These are phyloP conservation scores for Eurois occulta DNA, from an alignment of 2,888 invertebrate genomes.

Conservation along the genomic window DNA sequence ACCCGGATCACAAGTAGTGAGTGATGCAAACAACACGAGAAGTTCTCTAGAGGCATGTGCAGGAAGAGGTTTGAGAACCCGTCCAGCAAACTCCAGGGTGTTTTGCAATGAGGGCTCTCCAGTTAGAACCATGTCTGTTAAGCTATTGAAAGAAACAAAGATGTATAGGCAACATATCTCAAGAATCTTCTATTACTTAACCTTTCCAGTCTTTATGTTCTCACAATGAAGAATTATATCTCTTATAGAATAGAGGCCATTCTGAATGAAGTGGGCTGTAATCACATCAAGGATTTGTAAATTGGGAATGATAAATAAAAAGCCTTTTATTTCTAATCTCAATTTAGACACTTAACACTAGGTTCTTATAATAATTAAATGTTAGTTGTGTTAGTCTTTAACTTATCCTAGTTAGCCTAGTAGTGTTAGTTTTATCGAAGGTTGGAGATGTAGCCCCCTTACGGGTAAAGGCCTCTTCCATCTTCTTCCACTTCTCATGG, in stretches of 20 bases:
- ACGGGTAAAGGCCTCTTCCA: too few species aligned
- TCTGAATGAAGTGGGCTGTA: neutral
- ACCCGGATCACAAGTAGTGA: slow-evolving; percentile 99
- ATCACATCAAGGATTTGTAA: neutral
- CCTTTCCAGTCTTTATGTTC: neutral
- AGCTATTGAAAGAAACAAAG: slow-evolving; percentile 72
- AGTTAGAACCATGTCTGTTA: slow-evolving; percentile 92
- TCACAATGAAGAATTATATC: neutral
- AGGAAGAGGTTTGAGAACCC: slow-evolving; percentile 96
- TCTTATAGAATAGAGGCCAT: neutral
- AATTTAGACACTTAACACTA: too few species aligned
- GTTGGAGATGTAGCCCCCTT: too few species aligned
- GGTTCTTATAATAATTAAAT: too few species aligned
- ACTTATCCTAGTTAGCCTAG: too few species aligned
- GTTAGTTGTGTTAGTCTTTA: too few species aligned
- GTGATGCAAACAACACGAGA: slow-evolving; percentile 96
- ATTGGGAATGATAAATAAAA: neutral
- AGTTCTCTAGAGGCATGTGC: slow-evolving; percentile 98
- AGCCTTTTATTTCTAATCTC: too few species aligned
- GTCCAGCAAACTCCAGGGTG: slow-evolving; percentile 96
- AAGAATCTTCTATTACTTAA: neutral
- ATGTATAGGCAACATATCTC: neutral
- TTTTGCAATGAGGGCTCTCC: slow-evolving; percentile 99
- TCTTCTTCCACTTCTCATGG: too few species aligned
- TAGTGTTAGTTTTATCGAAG: too few species aligned